Evolutionary conservation across 2,888 invertebrate genomes (phyloP), one percentile per base, ranked within the genome.

Genomic region (Anaspis maculata): DNA sequence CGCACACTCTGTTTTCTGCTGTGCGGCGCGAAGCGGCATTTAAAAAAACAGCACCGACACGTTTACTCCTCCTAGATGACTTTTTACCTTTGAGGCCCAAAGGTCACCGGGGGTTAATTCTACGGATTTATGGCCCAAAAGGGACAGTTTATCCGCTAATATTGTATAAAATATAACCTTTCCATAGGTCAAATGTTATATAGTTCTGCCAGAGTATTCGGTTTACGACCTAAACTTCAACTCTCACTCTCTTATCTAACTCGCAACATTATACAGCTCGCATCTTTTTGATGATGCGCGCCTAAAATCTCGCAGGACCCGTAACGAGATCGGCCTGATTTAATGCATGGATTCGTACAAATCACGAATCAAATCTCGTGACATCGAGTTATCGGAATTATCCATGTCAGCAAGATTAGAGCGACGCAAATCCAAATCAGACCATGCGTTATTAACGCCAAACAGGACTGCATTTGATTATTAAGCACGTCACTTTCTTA

Each of bases 111-210:
- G 59, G 61, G 57, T 61, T 63, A 64, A 64, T 63, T 62, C 59
- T 51, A 52, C 43, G 46, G 50, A 61, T 62, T 64, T 64, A 64
- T 58, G 57, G 54, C 51, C 52, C 61, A 52, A 53, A 54, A 56
- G 63, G 64, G 64, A 62, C 58, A 54, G 54, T 54, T 63, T 63
- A 62, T 61, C 53, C 57, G 58, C 56, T 61, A 61, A 61, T 60
- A 58, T 44, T 56, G 43, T 57, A n/a, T n/a, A 59, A 59, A 58
- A 55, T 55, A 49, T 61, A 57, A 61, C 62, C 61, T 62, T 62
- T 59, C 36, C 39, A 56, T 59, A 61, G 61, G 61, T 59, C 61
- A 57, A 47, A 49, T 37, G 46, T 42, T 51, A 46, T n/a, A n/a
- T n/a, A n/a, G n/a, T n/a, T n/a, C n/a, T n/a, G n/a, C n/a, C n/a